Base-by-base conservation (phyloP, 2,888 invertebrate genomes). In the Amiota minor region DNA sequence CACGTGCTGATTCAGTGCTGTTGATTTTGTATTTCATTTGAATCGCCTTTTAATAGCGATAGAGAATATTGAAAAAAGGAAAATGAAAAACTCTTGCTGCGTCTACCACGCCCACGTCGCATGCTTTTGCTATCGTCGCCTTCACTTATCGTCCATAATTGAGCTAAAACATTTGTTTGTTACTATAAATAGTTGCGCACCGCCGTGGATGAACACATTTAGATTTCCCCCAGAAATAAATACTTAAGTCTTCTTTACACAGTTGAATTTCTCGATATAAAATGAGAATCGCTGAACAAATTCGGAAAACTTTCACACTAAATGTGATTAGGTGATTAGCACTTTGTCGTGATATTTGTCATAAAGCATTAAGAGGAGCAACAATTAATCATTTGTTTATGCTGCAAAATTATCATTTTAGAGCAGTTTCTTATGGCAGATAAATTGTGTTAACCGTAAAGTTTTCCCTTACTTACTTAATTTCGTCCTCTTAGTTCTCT, bases 151-250 rank as follows among this genome's bases (percentile, higher is more conserved):
- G 20, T 46, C 67, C 75, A 81, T 79, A 76, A 76, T 81, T 83
- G 79, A 81, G 78, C 73, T 72, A 79, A 83, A 83, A 81, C 78
- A 76, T 82, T 83, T 83, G 83, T 85, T 84, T 85, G 83, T 78
- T 35, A 75, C 85, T 81, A 84, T 79, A 85, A 80, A 82, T 85
- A 84, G 76, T 70, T 71, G 59, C 76, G 74, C 76, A 14, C 45
- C 64, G 35, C 20, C 59, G n/a, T 18, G 81, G 84, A 85, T 81
- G 83, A 84, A 81, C 85, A 74, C 78, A 84, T 84, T 85, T 84
- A 82, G 83, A 84, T 77, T 75, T 78, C 74, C 72, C 64, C 69
- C 45, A 65, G 53, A 53, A 68, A 68, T 18, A 68, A 9, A 68
- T 8, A 18, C 50, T 9, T 64, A 47, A 16, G 46, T 65, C 12